Conservation (phyloP, 2,797 vertebrate species). For the Otus scops region DNA sequence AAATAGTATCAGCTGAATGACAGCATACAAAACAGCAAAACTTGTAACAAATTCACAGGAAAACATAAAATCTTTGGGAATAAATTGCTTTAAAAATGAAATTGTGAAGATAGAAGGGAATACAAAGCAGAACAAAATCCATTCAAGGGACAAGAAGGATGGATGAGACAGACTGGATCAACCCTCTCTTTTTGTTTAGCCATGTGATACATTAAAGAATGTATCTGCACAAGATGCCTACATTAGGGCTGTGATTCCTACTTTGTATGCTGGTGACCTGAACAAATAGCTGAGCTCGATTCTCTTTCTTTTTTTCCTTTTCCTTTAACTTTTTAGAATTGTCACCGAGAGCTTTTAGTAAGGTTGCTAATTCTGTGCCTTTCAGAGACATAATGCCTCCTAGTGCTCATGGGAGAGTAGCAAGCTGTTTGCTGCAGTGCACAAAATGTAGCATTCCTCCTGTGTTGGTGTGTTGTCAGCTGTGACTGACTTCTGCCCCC, state of each 20-base stretch:
- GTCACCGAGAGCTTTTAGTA: not conserved
- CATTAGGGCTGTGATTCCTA: not conserved
- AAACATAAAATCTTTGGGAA: not conserved
- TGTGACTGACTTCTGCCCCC: constrained; percentile 25
- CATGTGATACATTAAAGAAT: not conserved
- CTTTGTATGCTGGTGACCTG: constrained; percentile 20
- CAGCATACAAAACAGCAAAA: not conserved
- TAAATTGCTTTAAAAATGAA: not conserved
- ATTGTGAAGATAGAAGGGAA: not conserved
- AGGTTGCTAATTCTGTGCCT: not conserved
- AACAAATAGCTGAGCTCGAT: not conserved
- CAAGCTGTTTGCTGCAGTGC: not conserved
- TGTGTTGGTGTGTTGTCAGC: not conserved
- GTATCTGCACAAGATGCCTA: not conserved
- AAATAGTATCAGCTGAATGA: not conserved
- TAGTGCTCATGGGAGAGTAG: not conserved
- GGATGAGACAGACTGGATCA: not conserved
- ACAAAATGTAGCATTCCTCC: fast-evolving
- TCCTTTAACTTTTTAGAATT: constrained; percentile 1
- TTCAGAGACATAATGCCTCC: not conserved
- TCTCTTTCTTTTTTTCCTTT: constrained; percentile 1
- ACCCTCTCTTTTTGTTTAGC: not conserved
- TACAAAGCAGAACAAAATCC: not conserved
- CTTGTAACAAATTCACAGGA: not conserved
- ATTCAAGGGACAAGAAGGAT: not conserved